Conservation (phyloP, 2,888 invertebrate species). For the Synanthedon vespiformis region DNA sequence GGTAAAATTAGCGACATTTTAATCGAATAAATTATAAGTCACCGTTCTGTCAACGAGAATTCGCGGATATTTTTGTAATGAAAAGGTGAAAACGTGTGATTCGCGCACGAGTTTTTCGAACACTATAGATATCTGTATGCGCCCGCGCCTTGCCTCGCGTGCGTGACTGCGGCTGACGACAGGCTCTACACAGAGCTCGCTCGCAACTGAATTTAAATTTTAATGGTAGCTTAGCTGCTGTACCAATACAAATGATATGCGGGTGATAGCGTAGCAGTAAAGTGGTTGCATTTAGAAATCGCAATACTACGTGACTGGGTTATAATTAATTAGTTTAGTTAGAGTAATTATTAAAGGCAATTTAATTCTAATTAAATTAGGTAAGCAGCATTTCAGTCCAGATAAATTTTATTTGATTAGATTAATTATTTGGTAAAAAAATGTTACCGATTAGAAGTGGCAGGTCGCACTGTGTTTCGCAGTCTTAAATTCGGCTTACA, state of each 20-base stretch:
- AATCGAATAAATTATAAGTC: constrained; percentile 1
- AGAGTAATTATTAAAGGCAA: no score
- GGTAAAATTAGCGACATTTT: constrained; percentile 37
- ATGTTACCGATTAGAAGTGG: no score
- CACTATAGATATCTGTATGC: constrained; percentile 12
- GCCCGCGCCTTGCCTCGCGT: constrained; percentile 12
- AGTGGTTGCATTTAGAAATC: constrained; percentile 17
- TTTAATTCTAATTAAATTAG: no score
- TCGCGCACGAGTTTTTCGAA: constrained; percentile 20
- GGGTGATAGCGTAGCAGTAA: constrained; percentile 18
- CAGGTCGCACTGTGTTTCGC: no score
- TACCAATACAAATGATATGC: constrained; percentile 11
- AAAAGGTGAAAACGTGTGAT: constrained; percentile 18
- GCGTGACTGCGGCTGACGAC: constrained; percentile 2
- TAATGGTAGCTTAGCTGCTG: constrained; percentile 1
- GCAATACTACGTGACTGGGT: constrained; percentile 21
- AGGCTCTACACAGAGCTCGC: constrained; percentile 14
- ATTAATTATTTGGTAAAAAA: no score
- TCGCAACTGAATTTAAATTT: constrained; percentile 12
- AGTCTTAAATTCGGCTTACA: no score
- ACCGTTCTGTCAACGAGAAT: neutral
- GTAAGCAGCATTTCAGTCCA: no score
- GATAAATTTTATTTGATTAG: no score
- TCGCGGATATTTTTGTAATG: neutral
- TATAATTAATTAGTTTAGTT: neutral